Base-by-base conservation (phyloP, 1,140 invertebrate genomes). In the Drosophila subpulchrella region DNA sequence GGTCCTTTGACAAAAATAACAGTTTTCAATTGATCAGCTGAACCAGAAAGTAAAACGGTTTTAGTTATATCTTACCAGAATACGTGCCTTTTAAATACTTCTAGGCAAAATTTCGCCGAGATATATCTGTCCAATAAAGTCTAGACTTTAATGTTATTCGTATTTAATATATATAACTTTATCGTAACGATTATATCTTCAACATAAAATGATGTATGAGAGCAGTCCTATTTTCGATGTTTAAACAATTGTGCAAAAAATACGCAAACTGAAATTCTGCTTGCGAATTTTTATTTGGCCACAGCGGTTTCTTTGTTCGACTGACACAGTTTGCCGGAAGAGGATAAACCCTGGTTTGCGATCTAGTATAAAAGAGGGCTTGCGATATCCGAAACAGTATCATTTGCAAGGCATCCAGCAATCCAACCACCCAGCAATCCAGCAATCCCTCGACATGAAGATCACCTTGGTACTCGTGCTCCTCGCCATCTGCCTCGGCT, bases 221-320 rank as follows among this genome's bases (percentile, higher is more conserved):
- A 5, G 48, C 5, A 15, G 39, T 17, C 2, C 42, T 2, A n/a
- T 5, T 3, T 20, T 24, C n/a, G 13, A 1, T 58, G 44, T 58
- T 47, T 58, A 15, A 10, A 34, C 27, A 58, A 58, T 47, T 58
- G 15, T 20, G 41, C 27, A 32, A 58, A 46, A 24, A 24, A 24
- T 24, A 2, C 10, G 10, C 41, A 20, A 32, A 11, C 8, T 4
- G 15, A 24, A 24, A 24, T 24, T 24, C 24, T 1, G 24, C 24
- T 58, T 53, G 46, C 57, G 6, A 60, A 54, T 38, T 60, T 53
- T 34, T 53, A 11, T 38, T 60, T 59, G 6, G 3, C 27, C 27
- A 50, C 32, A 50, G 6, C 27, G 13, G 24, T 30, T 11, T 32
- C 30, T 24, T 34, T 58, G 44, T 12, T 30, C 5, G n/a, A 6